These are phyloP conservation scores for Aleadryas rufinucha DNA, from an alignment of 2,113 vertebrate species.

Conservation along the genomic window DNA sequence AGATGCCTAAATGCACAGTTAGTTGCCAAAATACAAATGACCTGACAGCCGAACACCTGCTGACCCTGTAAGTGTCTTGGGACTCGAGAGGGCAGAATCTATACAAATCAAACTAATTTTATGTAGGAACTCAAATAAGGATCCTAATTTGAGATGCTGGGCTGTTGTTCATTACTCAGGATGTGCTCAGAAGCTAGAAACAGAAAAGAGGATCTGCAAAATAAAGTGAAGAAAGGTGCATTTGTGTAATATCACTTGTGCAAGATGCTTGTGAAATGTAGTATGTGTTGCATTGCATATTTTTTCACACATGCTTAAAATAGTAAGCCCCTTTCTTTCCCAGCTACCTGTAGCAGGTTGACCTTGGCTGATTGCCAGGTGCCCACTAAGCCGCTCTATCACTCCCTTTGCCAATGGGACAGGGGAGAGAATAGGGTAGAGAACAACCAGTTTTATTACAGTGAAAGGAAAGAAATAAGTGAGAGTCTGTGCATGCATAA, in stretches of 20 bases:
- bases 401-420: not conserved
- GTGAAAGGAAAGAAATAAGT: not conserved
- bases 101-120: not conserved
- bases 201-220: conserved; percentile 29
- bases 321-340: not conserved
- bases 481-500: fast-evolving
- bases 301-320: not conserved
- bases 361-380: not conserved
- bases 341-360: not conserved
- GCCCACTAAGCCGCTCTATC: not conserved
- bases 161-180: not conserved
- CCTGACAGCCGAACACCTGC: not conserved
- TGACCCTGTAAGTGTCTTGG: not conserved
- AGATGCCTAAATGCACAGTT: not conserved
- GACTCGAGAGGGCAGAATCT: not conserved
- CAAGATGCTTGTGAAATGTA: conserved; percentile 15
- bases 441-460: not conserved
- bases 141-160: not conserved
- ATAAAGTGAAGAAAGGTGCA: not conserved
- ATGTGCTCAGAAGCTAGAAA: not conserved
- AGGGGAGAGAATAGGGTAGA: not conserved
- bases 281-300: not conserved
- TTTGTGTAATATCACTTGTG: conserved; percentile 7
- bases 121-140: not conserved
- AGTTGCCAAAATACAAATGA: not conserved